Evolutionary conservation across 2,113 vertebrate genomes (phyloP), one percentile per base, ranked within the genome.

Genomic region (Zingel zingel): DNA sequence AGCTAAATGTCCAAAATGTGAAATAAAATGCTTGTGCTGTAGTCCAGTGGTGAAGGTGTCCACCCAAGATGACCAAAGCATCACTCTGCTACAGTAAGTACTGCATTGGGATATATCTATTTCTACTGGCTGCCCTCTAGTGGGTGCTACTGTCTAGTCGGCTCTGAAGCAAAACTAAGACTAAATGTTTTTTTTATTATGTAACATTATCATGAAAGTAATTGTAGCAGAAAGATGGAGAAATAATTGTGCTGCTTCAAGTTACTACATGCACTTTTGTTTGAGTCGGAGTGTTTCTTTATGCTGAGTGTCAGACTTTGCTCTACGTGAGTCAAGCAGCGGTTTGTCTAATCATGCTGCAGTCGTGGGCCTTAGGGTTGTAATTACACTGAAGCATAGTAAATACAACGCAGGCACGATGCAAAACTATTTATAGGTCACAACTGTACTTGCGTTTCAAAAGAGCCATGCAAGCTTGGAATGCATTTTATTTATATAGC

Each of bases 281-380:
- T 56, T 61, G 48, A 78, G n/a, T 48, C 18, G 6, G n/a, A 15
- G 1, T 11, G 25, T 77, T 63, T 53, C 3, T 43, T 15, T 6
- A 64, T 62, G 57, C 84, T 61, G 71, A 81, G 19, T 63, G 16
- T 76, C 45, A 21, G 27, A 50, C 57, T 70, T 72, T 57, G 8
- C 25, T 13, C 3, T 13, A 64, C 3, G 1, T 50, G 56, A 83
- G 48, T 71, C 13, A 33, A 70, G 30, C 30, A 59, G 58, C 33
- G 15, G 45, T 76, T 75, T 77, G 54, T 89, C 59, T 74, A 36
- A 70, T 79, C 50, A 39, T 74, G 33, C 66, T 65, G 43, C 72
- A 74, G 65, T 33, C 4, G 3, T 69, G 47, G 43, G 18, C 83
- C 65, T 25, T n/a, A 70, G 33, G 68, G 27, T 70, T 70, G 45